Evolutionary conservation across 2,113 vertebrate genomes (phyloP).

Genomic region (Hemibagrus wyckioides): DNA sequence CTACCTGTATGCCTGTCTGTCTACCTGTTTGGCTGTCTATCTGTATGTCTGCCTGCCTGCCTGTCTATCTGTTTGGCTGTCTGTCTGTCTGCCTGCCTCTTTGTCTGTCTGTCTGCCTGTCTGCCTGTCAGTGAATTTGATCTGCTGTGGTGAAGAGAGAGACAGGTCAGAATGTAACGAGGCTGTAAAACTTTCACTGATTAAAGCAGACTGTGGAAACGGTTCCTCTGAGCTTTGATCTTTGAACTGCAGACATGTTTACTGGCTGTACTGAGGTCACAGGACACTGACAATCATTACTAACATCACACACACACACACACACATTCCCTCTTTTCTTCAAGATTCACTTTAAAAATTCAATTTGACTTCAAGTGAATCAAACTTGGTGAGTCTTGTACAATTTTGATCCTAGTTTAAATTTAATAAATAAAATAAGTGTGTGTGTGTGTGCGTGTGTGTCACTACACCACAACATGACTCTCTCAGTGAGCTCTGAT

Average conservation of each 20-base stretch:
- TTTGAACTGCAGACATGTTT: background rate
- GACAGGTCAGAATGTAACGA: background rate
- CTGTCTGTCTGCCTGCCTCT: background rate
- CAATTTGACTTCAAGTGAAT: background rate
- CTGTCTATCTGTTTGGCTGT: background rate
- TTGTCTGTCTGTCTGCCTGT: background rate
- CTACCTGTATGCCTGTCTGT: background rate
- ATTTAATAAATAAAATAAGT: too few species aligned
- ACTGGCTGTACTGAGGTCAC: background rate
- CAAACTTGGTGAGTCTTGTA: background rate
- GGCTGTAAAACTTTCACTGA: conserved; percentile 7
- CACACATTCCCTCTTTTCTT: background rate
- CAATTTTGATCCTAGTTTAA: too few species aligned
- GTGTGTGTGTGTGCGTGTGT: background rate
- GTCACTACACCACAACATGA: background rate
- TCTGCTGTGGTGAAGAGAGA: background rate
- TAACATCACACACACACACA: background rate
- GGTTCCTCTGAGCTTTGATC: background rate
- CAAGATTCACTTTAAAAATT: background rate
- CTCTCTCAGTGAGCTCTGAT: background rate
- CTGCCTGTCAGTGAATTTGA: background rate
- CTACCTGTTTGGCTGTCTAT: background rate
- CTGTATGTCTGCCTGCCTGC: background rate
- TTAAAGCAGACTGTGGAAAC: background rate
- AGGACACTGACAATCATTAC: background rate